Evolutionary conservation across 2,888 invertebrate genomes (phyloP).

Genomic region (Malachius bipustulatus): DNA sequence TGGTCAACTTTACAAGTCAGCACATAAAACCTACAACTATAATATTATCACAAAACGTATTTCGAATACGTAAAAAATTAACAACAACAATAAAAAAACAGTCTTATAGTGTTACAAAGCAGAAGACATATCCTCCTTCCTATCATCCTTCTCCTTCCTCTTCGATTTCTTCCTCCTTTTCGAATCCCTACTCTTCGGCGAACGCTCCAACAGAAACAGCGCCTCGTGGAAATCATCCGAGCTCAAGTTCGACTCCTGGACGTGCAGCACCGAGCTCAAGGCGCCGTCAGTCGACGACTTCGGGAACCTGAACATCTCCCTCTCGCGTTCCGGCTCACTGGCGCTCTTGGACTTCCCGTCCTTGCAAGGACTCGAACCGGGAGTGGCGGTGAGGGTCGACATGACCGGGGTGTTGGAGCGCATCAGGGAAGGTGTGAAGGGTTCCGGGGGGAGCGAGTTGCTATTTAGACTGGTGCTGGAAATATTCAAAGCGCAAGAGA

Average conservation of each 20-base stretch:
- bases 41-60: conserved; percentile 24
- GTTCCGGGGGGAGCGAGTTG: conserved; percentile 30
- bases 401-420: conserved; percentile 34
- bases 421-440: conserved; percentile 33
- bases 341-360: conserved; percentile 39
- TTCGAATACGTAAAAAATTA: conserved; percentile 24
- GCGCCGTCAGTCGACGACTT: conserved; percentile 47
- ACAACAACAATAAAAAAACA: conserved; percentile 26
- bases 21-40: conserved; percentile 16
- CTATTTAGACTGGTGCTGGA: conserved; percentile 34
- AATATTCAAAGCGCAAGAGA: conserved; percentile 33
- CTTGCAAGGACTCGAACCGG: conserved; percentile 30
- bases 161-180: conserved; percentile 39
- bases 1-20: conserved; percentile 17
- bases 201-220: conserved; percentile 41
- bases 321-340: conserved; percentile 41
- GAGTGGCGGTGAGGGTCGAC: conserved; percentile 28
- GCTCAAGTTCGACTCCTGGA: conserved; percentile 44
- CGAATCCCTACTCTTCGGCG: conserved; percentile 40
- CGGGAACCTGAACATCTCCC: conserved; percentile 43
- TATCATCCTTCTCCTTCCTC: conserved; percentile 36
- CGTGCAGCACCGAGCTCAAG: conserved; percentile 44
- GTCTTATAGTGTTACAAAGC: conserved; percentile 34
- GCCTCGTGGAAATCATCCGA: conserved; percentile 48
- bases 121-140: conserved; percentile 39